Base-by-base conservation (phyloP, 2,113 vertebrate species). In the Myrmecobius fasciatus region DNA sequence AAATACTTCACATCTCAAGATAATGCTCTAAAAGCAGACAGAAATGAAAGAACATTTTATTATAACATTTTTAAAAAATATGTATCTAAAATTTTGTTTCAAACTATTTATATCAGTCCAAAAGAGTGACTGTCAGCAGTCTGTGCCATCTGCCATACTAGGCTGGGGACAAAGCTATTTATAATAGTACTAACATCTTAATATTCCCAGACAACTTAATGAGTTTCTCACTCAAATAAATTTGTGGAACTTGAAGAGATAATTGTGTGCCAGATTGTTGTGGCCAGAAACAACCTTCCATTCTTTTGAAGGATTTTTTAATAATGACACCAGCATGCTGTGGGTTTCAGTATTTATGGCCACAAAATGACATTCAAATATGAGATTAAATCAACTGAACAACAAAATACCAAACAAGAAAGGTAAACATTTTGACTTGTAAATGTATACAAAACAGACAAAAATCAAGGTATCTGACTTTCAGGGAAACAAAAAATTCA, bases 221-320 rank as follows among this genome's bases (percentile, higher is more conserved):
- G 95, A 98, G 95, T 94, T 97, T 96, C 92, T 96, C 96, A 96
- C 95, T 96, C 96, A 97, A 97, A 98, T 98, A 98, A 98, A 97
- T n/a, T n/a, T 93, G 94, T 97, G 94, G 94, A 96, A 91, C 95
- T 98, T 97, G 92, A 56, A 92, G 92, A 97, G 94, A 97, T 96
- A 52, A 93, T 46, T 96, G 93, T 48, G 83, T 95, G 93, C 96
- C 97, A 98, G 96, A 95, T 94, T 97, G 95, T 0, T 10, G 43
- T 94, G 96, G 92, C 75, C 96, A 91, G 52, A n/a, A n/a, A 75
- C 91, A 96, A 92, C 26, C 17, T 94, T 92, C 95, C 0, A 0
- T 96, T 96, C 92, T 96, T 98, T 51, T 51, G 52, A 93, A 89
- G 56, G 1, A 0, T 60, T 46, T 95, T 89, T 92, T 94, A 56